Evolutionary conservation across 2,113 vertebrate species (phyloP).

Genomic region (Anas platyrhynchos): DNA sequence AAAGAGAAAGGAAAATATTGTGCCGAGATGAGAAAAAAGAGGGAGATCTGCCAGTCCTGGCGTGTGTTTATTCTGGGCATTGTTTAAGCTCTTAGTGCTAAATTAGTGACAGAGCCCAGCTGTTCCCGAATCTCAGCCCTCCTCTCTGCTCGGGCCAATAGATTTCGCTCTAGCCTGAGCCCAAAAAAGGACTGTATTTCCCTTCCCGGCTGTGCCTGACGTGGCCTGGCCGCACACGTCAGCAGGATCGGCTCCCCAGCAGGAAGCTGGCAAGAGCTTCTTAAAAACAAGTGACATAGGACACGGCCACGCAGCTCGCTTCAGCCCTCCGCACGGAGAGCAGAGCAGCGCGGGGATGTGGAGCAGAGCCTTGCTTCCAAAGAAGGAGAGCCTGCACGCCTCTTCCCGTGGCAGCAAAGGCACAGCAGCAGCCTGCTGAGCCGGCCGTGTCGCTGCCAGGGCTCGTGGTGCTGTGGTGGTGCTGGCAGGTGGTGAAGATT

Average conservation of each 20-base stretch:
- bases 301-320: neutral
- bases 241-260: constrained; percentile 15
- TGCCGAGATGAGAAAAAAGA: constrained; percentile 4
- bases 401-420: neutral
- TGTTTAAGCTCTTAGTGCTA: neutral
- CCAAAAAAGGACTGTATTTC: constrained; percentile 76
- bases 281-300: constrained; percentile 59
- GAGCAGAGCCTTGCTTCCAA: neutral
- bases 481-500: neutral
- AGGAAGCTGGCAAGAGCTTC: neutral
- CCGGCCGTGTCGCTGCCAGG: neutral
- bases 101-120: neutral
- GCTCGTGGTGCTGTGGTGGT: neutral
- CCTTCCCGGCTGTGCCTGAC: constrained; percentile 28
- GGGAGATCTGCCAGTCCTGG: constrained; percentile 27
- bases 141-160: neutral
- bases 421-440: fast-evolving
- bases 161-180: neutral
- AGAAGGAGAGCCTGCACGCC: neutral
- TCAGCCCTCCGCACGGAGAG: fast-evolving
- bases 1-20: constrained; percentile 12
- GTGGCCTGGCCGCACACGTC: constrained; percentile 55
- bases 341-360: neutral
- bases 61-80: neutral
- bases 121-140: neutral